phyloP scores from a whole-genome alignment of 2,888 invertebrate species.

The Andrena praecox region DNA sequence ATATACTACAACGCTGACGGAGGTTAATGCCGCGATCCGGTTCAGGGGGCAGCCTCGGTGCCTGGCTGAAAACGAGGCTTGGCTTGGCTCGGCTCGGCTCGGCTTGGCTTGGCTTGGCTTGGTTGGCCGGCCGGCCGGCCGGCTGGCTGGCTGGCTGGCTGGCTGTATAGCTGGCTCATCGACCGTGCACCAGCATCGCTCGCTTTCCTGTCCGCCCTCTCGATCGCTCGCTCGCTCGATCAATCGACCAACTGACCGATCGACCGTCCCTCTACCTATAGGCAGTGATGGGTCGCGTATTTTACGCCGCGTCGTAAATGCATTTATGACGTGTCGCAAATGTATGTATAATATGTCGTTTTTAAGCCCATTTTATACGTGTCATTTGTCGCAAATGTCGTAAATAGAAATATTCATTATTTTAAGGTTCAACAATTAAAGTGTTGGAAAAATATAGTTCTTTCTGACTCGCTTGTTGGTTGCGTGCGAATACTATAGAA shows the following conservation, averaged over 20 bases:
- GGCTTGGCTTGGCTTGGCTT: slow-evolving; percentile 19
- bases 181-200: slow-evolving; percentile 9
- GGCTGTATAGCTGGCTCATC: slow-evolving; percentile 30
- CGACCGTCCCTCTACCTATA: slow-evolving; percentile 23
- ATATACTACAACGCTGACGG: slow-evolving; percentile 72
- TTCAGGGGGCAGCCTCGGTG: slow-evolving; percentile 81
- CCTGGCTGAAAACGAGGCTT: slow-evolving; percentile 76
- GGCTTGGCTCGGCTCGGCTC: slow-evolving; percentile 30
- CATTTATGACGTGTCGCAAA: too few species aligned
- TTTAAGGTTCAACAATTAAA: too few species aligned
- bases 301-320: too few species aligned
- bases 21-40: slow-evolving; percentile 83
- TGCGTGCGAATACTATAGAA: too few species aligned
- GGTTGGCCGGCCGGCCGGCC: not conserved
- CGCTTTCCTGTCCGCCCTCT: not conserved
- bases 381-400: too few species aligned
- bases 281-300: too few species aligned
- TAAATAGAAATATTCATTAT: too few species aligned
- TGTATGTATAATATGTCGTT: too few species aligned
- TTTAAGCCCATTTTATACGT: too few species aligned
- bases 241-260: slow-evolving; percentile 36
- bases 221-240: not conserved
- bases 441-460: too few species aligned
- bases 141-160: slow-evolving; percentile 4
- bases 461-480: too few species aligned